Conservation (phyloP, 2,888 invertebrate genomes). For the Tetrapedia diversipes region DNA sequence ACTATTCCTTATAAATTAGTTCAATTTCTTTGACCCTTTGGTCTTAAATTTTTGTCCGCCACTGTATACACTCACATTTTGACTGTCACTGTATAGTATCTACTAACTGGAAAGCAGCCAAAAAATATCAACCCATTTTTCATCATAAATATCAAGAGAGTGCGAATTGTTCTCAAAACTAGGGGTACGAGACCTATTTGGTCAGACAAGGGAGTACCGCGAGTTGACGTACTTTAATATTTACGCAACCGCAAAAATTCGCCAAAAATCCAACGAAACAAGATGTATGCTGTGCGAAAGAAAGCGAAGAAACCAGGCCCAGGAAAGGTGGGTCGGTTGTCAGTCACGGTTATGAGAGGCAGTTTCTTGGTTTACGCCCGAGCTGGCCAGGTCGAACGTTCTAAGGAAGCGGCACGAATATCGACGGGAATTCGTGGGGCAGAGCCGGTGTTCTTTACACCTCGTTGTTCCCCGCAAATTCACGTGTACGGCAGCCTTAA, state of each 20-base stretch:
- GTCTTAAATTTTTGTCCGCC: too few species aligned
- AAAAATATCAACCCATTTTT: too few species aligned
- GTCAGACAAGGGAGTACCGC: too few species aligned
- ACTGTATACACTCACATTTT: too few species aligned
- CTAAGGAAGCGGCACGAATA: slow-evolving; percentile 59
- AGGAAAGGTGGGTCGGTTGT: slow-evolving; percentile 10
- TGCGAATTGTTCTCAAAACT: too few species aligned
- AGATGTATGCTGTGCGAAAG: background rate
- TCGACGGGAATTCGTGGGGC: slow-evolving; percentile 59
- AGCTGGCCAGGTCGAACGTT: slow-evolving; percentile 58
- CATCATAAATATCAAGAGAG: too few species aligned
- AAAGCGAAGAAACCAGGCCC: background rate
- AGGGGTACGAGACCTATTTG: too few species aligned
- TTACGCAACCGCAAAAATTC: slow-evolving; percentile 5
- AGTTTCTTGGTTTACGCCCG: slow-evolving; percentile 69
- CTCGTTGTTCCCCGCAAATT: slow-evolving; percentile 67
- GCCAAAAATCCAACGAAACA: background rate
- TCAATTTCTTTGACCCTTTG: too few species aligned
- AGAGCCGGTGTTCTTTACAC: slow-evolving; percentile 64
- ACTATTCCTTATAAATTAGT: too few species aligned
- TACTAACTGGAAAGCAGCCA: too few species aligned
- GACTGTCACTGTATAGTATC: too few species aligned
- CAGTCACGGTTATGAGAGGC: slow-evolving; percentile 66
- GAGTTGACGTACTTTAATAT: too few species aligned
- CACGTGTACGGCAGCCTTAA: slow-evolving; percentile 55